Conservation (phyloP, 1,140 invertebrate genomes). For the Protaetia brevitarsis region DNA sequence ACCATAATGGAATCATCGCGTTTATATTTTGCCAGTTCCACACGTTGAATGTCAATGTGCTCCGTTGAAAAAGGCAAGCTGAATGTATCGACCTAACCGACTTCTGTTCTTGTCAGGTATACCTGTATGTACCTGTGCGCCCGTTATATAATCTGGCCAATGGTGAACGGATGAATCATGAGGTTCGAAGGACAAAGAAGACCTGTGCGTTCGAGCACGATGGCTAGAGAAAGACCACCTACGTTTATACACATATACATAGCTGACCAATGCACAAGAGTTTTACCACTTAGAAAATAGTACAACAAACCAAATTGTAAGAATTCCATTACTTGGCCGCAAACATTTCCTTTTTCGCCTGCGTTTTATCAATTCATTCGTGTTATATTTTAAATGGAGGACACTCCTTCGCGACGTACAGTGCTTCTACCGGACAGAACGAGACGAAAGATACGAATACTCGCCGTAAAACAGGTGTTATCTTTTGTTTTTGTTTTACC, state of each 20-base stretch:
- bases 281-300: background rate
- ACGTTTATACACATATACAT: background rate
- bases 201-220: background rate
- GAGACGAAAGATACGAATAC: background rate
- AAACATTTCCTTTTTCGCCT: constrained; percentile 9
- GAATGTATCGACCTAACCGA: background rate
- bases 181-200: background rate
- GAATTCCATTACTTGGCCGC: constrained; percentile 10
- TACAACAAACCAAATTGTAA: background rate
- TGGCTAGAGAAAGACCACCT: constrained; percentile 3
- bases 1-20: no score
- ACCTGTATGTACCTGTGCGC: constrained; percentile 14
- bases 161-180: constrained; percentile 1
- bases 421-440: background rate
- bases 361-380: constrained; percentile 3
- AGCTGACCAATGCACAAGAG: background rate
- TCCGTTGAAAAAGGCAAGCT: background rate
- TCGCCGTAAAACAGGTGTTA: constrained; percentile 6
- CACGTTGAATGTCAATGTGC: background rate
- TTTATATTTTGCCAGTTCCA: background rate
- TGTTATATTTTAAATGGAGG: constrained; percentile 7
- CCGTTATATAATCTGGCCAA: constrained; percentile 16
- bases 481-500: constrained; percentile 12
- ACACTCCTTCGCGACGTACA: background rate
- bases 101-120: background rate